Base-by-base conservation (phyloP, 2,113 vertebrate species). In the Thinocorus orbignyianus region DNA sequence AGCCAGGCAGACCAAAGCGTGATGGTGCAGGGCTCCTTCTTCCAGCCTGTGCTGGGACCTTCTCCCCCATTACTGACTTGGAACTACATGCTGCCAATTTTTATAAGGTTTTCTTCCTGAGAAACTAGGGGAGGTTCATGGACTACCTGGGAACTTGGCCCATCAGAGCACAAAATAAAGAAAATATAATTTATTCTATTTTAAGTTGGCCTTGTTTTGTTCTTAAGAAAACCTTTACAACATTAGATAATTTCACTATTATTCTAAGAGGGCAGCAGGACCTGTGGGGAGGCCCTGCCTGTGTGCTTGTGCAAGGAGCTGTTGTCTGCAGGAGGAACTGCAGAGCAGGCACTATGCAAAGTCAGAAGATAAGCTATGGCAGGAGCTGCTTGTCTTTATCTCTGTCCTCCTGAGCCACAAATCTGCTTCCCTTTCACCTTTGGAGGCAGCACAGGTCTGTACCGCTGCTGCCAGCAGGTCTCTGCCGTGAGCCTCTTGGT, bases 1-100 rank as follows among this genome's bases (percentile, higher is more conserved):
- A 46, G 17, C 44, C 16, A 16, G 44, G 44, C 44, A 46, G 44
- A 18, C 9, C 9, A 13, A 5, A 11, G 13, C 4, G 9, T 5
- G 1, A 2, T 0, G 1, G 15, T 61, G 55, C 73, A 78, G 65
- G 49, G 35, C 26, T 60, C 18, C 25, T 68, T 31, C 39, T 23
- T 30, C 19, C 9, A 0, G 37, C 0, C 0, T 24, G 30, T 6
- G 2, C 1, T 5, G 12, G 42, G 55, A 30, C 81, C 20, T 7
- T 71, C 51, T 69, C 6, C 52, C 49, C 42, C 13, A 5, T 35
- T 37, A 12, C 62, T 7, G 9, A 12, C 22, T 76, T 64, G 8
- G 24, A 65, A 48, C 25, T 3, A 3, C 49, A 44, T 39, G 28
- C 26, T 39, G 39, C 13, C 25, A 14, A 2, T 7, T 71, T 80